Evolutionary conservation across 2,797 vertebrate species (phyloP), one percentile per base, ranked within the genome.

Genomic region (Danio tinwini): DNA sequence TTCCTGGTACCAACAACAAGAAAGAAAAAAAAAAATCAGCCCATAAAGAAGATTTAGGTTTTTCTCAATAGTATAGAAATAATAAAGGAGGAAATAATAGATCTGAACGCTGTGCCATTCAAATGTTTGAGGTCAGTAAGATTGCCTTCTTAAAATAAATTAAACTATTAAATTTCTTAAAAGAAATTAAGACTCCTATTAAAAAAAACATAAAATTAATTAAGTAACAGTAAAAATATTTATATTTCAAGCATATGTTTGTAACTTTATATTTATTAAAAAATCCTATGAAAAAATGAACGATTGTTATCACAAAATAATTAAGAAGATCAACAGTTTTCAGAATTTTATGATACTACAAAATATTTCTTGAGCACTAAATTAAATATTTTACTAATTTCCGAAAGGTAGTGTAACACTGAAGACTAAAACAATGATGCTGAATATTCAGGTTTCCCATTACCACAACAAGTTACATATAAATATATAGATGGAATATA

Each of bases 1-100:
- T 95, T 63, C 97, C 98, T 99, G 87, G 4, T 82, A 72, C 58
- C 81, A 61, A 55, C 10, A 79, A 53, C 7, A 12, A 67, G 56
- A 44, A 37, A 21, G n/a, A n/a, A n/a, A n/a, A n/a, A n/a, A 29
- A 29, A 29, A 29, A 29, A 7, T n/a, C 0, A 14, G 12, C 17
- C 9, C 6, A n/a, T 67, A 17, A 40, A 42, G 6, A 49, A 39
- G 6, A 0, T 71, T 42, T 5, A 67, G 13, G 37, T 14, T 10
- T 68, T 7, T 7, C 14, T 37, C 14, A 37, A 6, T 39, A 69
- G 14, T 39, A 12, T n/a, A 29, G 47, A 29, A 29, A 29, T 29
- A 29, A 29, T 29, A 29, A 29, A 29, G 29, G 29, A 52, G 52
- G 16, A 0, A 16, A 52, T 50, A 37, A 37, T 6, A n/a, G 21